Base-by-base conservation (phyloP, 2,888 invertebrate genomes). In the Erebia palarica region DNA sequence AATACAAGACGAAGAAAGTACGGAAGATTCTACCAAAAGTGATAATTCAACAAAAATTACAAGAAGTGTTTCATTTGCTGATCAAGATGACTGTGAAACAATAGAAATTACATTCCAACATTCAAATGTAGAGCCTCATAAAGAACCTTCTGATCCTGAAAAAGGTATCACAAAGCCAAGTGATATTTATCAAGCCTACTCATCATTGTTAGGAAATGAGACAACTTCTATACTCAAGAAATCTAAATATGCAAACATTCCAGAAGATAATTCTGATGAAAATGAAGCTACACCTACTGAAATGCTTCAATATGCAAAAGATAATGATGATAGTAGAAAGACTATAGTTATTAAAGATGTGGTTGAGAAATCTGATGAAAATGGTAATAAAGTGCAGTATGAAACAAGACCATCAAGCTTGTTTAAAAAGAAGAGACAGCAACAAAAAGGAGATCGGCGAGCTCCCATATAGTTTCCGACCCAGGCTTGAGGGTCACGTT, bases 181-280 rank as follows among this genome's bases (percentile, higher is more conserved):
- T 82, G 93, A 94, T 80, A 79, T 94, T 65, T 93, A 93, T 83
- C 76, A 80, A 78, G 86, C 83, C 44, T 84, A 84, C 76, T 76
- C 86, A 21, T 75, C 82, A 71, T 76, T 82, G 9, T 87, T 88
- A 78, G 76, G 74, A 55, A 79, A 74, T 76, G 83, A 83, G 79
- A 84, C 84, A 47, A 84, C 80, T 69, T 90, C 93, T 42, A 92
- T 93, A 75, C 82, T 93, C 9, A 93, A 90, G 78, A 91, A 90
- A 80, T 82, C 85, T 0, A 90, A 87, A 74, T 86, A 88, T 84
- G 76, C 57, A 27, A 61, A 64, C 47, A 9, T 57, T 44, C 11
- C 53, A 60, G 16, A 58, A 36, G 65, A 70, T 66, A 44, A 58
- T 57, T 14, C 42, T 7, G 21, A 16, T 60, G 49, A 59, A 53